Conservation (phyloP, 2,888 invertebrate species). For the Drosophila birchii region DNA sequence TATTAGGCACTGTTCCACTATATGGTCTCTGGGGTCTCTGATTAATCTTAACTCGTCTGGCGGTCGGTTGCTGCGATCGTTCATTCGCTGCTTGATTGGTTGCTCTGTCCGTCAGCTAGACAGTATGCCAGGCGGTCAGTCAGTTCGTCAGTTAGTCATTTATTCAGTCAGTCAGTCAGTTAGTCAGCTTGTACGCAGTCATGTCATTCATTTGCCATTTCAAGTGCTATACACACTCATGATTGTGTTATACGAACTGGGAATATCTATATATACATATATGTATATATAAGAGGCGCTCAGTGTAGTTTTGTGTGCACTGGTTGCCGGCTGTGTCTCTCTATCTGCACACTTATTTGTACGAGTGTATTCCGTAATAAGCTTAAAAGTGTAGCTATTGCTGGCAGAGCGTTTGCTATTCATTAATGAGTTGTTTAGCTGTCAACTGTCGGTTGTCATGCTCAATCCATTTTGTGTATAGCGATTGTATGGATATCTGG, state of each 20-base stretch:
- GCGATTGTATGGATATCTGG: conserved; percentile 32
- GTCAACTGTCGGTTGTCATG: conserved; percentile 65
- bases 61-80: conserved; percentile 35
- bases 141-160: conserved; percentile 4
- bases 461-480: conserved; percentile 30
- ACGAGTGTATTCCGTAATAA: conserved; percentile 66
- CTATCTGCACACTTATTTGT: conserved; percentile 4
- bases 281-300: conserved; percentile 1
- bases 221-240: conserved; percentile 73
- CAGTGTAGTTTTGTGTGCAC: conserved; percentile 37
- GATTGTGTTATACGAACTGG: conserved; percentile 43
- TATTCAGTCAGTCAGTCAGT: conserved; percentile 23
- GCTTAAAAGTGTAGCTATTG: conserved; percentile 69
- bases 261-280: conserved; percentile 2
- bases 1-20: conserved; percentile 53
- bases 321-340: conserved; percentile 24
- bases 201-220: conserved; percentile 79
- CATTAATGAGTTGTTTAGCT: conserved; percentile 76
- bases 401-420: conserved; percentile 62
- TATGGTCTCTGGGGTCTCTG: conserved; percentile 65
- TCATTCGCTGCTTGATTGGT: conserved; percentile 35
- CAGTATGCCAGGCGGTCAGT: conserved; percentile 13
- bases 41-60: conserved; percentile 77
- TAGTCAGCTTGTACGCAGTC: conserved; percentile 67
- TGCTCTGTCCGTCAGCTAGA: conserved; percentile 22